A percentile compares a stretch with the other conserved stretches of the same genome.
Conservation (phyloP, 2,113 vertebrate species). For the Shinisaurus crocodilurus region DNA sequence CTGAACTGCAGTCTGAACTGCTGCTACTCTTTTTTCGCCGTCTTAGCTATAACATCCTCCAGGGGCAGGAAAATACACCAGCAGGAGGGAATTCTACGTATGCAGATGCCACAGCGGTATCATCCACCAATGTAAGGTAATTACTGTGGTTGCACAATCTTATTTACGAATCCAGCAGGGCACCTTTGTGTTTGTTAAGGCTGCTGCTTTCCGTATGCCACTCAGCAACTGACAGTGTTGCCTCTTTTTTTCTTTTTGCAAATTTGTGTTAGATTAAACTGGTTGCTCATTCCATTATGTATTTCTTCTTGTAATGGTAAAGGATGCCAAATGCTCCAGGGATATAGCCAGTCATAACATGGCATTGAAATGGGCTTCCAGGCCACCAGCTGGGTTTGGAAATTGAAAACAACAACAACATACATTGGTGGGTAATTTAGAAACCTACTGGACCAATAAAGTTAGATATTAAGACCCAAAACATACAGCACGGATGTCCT, state of each 20-base stretch:
- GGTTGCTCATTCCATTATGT: conserved; percentile 41
- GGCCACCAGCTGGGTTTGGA: conserved; percentile 61
- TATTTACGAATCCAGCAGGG: conserved; percentile 17
- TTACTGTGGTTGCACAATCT: conserved; percentile 16
- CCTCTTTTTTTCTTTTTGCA: background rate
- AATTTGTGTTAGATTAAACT: conserved; percentile 43
- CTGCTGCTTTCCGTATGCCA: conserved; percentile 26
- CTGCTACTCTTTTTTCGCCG: too few species aligned
- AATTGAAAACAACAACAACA: conserved; percentile 53
- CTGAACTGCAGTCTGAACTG: background rate
- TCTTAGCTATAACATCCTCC: background rate
- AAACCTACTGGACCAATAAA: conserved; percentile 65
- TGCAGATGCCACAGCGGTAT: fast-evolving
- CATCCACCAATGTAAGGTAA: fast-evolving
- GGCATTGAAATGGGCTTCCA: conserved; percentile 37
- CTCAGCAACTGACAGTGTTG: background rate
- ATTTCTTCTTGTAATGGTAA: conserved; percentile 43
- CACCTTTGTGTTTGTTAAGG: conserved; percentile 14
- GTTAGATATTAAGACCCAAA: conserved; percentile 2
- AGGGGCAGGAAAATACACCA: background rate
- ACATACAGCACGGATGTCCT: background rate
- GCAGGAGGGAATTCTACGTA: background rate
- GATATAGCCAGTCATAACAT: background rate
- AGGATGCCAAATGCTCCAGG: conserved; percentile 16
- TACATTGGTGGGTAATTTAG: conserved; percentile 65